Evolutionary conservation across 1,140 invertebrate genomes (phyloP), one percentile per base, ranked within the genome.

Genomic region (Scaptodrosophila lebanonensis): DNA sequence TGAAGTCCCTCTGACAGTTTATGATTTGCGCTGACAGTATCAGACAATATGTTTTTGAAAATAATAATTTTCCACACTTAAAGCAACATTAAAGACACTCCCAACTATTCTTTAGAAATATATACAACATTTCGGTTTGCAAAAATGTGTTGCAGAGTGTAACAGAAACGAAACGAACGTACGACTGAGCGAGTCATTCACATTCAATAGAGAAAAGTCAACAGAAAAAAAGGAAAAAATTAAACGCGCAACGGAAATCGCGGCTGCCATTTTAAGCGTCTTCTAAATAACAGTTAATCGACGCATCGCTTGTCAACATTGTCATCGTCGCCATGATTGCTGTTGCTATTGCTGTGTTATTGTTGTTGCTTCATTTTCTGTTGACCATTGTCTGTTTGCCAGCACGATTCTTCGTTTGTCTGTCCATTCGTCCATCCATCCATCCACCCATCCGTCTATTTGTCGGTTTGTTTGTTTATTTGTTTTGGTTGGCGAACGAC

Each of bases 241-340:
- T 39, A 16, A 16, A 12, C 22, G 43, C 25, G 39, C 42, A 65
- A 32, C 73, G 73, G 73, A 77, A 77, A 79, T 77, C 60, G 60
- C 51, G 59, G 68, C 73, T 71, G 72, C 72, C 73, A 79, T 82
- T 79, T 79, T 82, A 82, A 82, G 73, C 47, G 73, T 45, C 60
- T 48, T 52, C 69, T 82, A 73, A 79, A 82, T 79, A 82, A 82
- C 73, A 82, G 73, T 68, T 77, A 79, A 79, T 77, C 68, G 73
- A 65, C 64, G 73, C 64, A 64, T 67, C 59, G 64, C 73, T 62
- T 65, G 63, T 61, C 67, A 47, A 43, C 66, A 29, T 52, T 63
- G 61, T 62, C 71, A 66, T 66, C 67, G 56, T 36, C 38, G 42
- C 42, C 42, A 50, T 60, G 59, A 59, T 61, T 56, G 66, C 25